A percentile compares a stretch with the other conserved stretches of the same genome.
Evolutionary conservation across 2,797 vertebrate species (phyloP).

Genomic region (Thripadectes ignobilis): DNA sequence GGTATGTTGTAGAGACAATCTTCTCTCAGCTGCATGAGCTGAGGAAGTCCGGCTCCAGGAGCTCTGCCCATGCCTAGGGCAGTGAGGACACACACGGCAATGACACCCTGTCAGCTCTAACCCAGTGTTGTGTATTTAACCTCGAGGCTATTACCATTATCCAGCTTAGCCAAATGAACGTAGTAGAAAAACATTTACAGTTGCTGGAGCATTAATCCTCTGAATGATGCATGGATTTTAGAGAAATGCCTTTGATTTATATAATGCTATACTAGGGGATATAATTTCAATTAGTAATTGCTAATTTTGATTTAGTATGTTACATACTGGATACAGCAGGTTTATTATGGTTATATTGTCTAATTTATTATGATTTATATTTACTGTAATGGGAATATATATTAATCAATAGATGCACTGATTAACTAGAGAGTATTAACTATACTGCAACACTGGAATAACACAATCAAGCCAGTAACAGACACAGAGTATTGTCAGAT

Average conservation of each 20-base stretch:
- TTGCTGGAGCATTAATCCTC: slow-evolving; percentile 59
- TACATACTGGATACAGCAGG: not conserved
- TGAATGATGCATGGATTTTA: slow-evolving; percentile 39
- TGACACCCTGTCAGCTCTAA: not conserved
- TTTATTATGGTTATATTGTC: slow-evolving; percentile 50
- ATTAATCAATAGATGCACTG: slow-evolving; percentile 55
- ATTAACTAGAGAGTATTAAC: slow-evolving; percentile 30
- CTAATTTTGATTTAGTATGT: slow-evolving; percentile 64
- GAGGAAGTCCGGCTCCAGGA: not conserved
- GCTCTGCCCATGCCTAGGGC: not conserved
- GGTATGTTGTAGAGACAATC: not conserved
- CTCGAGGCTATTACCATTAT: slow-evolving; percentile 31
- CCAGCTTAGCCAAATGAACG: slow-evolving; percentile 36
- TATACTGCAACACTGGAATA: not conserved
- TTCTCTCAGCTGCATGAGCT: not conserved
- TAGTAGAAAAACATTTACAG: slow-evolving; percentile 46
- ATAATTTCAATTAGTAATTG: slow-evolving; percentile 64
- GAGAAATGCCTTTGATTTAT: slow-evolving; percentile 63
- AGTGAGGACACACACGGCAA: not conserved
- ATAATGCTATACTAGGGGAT: slow-evolving; percentile 31
- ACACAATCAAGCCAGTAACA: not conserved
- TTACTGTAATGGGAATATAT: slow-evolving; percentile 36
- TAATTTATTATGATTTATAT: slow-evolving; percentile 59
- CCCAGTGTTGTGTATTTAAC: not conserved
- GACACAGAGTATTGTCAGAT: not conserved